phyloP scores from a whole-genome alignment of 2,888 invertebrate species.

The Ormia ochracea region DNA sequence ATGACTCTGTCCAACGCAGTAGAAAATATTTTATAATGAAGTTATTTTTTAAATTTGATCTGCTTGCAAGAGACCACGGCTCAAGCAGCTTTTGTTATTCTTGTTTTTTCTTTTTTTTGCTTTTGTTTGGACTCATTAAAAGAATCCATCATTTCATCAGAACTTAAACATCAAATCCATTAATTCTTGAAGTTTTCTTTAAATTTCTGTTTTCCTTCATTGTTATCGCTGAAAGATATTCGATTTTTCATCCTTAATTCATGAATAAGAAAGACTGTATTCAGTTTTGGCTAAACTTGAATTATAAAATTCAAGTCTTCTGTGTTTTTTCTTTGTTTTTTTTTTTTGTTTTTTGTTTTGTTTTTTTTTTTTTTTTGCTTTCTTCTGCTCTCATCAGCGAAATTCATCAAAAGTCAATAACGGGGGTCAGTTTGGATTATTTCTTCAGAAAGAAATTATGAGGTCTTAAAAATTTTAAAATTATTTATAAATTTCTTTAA shows the following conservation, averaged over 20 bases:
- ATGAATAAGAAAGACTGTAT: neutral
- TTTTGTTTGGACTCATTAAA: too few species aligned
- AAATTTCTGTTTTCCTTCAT: neutral
- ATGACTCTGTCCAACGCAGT: too few species aligned
- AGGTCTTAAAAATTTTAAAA: constrained; percentile 41
- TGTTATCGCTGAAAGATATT: too few species aligned
- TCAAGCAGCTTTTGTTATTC: too few species aligned
- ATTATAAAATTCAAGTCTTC: constrained; percentile 22
- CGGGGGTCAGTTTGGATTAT: constrained; percentile 51
- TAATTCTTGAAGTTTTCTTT: too few species aligned
- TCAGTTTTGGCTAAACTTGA: neutral
- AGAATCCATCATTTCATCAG: too few species aligned
- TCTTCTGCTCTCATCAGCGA: constrained; percentile 28
- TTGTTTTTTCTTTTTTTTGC: too few species aligned
- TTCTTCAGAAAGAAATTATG: constrained; percentile 49
- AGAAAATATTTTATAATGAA: too few species aligned
- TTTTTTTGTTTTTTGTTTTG: neutral
- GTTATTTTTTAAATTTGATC: too few species aligned
- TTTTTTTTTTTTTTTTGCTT: neutral
- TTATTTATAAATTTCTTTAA: constrained; percentile 45
- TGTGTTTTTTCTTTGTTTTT: neutral
- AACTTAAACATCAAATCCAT: too few species aligned
- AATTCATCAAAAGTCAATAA: constrained; percentile 53
- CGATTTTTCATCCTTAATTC: neutral
- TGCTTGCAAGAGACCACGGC: too few species aligned